Conservation (phyloP, 2,888 invertebrate species). For the Automeris io region DNA sequence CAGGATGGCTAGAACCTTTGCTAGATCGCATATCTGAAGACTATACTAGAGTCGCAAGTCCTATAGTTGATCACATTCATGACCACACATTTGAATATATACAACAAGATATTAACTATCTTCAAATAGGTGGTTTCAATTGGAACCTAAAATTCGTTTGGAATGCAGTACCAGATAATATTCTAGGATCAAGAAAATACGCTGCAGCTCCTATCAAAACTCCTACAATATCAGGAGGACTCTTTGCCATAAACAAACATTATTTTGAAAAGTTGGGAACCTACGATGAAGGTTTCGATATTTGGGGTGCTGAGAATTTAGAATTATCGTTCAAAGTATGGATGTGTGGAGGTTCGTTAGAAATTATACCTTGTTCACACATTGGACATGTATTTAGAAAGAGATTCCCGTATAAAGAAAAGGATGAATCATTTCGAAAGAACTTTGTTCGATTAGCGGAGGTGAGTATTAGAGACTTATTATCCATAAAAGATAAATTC, state of each 20-base stretch:
- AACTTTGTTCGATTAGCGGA: slow-evolving; percentile 96
- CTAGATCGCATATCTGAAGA: slow-evolving; percentile 87
- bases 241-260: slow-evolving; percentile 92
- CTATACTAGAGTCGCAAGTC: slow-evolving; percentile 89
- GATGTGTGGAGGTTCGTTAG: slow-evolving; percentile 99
- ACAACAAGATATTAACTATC: slow-evolving; percentile 82
- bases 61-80: slow-evolving; percentile 94
- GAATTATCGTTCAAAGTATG: slow-evolving; percentile 98
- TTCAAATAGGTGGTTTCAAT: slow-evolving; percentile 92
- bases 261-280: slow-evolving; percentile 95
- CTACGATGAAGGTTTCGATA: slow-evolving; percentile 97
- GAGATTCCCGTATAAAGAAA: slow-evolving; percentile 94
- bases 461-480: slow-evolving; percentile 35
- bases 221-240: slow-evolving; percentile 97
- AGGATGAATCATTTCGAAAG: slow-evolving; percentile 88
- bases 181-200: slow-evolving; percentile 84
- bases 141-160: slow-evolving; percentile 96
- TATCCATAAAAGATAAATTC: no score
- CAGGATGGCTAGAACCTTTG: slow-evolving; percentile 94
- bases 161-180: slow-evolving; percentile 92
- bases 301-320: slow-evolving; percentile 98
- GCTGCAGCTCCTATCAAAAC: slow-evolving; percentile 91
- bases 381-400: slow-evolving; percentile 99
- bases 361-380: slow-evolving; percentile 98
- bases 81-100: slow-evolving; percentile 92